Conservation (phyloP, 2,888 invertebrate genomes). For the Leistus spinibarbis region DNA sequence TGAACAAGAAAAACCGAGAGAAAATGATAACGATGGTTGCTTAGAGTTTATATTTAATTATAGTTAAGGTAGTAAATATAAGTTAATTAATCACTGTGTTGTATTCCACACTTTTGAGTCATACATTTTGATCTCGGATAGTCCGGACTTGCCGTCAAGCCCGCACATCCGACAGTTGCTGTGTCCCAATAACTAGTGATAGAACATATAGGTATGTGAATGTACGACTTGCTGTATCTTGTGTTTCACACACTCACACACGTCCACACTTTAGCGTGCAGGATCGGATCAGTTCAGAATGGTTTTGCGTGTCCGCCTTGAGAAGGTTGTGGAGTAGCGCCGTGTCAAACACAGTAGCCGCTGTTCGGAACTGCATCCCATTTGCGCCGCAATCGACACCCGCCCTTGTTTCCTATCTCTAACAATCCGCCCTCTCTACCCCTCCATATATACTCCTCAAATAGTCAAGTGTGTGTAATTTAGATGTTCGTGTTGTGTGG, state of each 20-base stretch:
- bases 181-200: constrained; percentile 59
- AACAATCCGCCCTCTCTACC: not conserved
- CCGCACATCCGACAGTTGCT: constrained; percentile 50
- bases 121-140: constrained; percentile 38
- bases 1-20: constrained; percentile 12
- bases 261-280: not conserved
- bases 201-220: constrained; percentile 40
- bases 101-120: constrained; percentile 38
- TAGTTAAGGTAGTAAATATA: constrained; percentile 37
- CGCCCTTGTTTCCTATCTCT: not conserved
- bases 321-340: not conserved
- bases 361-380: not conserved
- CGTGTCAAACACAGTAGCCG: not conserved
- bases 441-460: not conserved
- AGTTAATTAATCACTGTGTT: constrained; percentile 39
- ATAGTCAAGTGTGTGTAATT: constrained; percentile 17
- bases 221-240: constrained; percentile 14
- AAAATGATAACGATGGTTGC: constrained; percentile 30
- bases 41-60: constrained; percentile 23
- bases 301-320: not conserved
- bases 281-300: not conserved
- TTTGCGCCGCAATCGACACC: not conserved
- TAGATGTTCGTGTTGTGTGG: constrained; percentile 11
- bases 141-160: constrained; percentile 9
- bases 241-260: not conserved